Base-by-base conservation (phyloP, 2,888 invertebrate species). In the Netelia melanura region DNA sequence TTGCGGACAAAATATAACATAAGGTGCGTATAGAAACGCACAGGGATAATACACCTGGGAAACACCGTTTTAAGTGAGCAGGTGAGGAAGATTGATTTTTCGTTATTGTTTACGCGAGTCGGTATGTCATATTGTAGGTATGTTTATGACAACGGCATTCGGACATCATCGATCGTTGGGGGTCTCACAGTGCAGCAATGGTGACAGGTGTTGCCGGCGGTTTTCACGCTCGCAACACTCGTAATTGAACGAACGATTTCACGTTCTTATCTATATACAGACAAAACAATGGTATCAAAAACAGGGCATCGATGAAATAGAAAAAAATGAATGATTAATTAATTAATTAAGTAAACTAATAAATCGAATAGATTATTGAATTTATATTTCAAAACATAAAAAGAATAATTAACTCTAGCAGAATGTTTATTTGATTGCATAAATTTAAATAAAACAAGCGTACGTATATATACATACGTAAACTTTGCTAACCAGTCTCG, bases 81-180 rank as follows among this genome's bases (percentile, higher is more conserved):
- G 91, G 91, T 91, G 91, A 89, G 74, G 81, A 72, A 70, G 86
- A 88, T 91, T 91, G 89, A 90, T 90, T 88, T 87, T 81, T 56
- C 48, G 62, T 74, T 61, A 78, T 84, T 81, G 81, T 84, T 81
- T 54, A 77, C 77, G 58, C 72, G 56, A 17, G 61, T 65, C 11
- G 11, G 64, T 52, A 30, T 14, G 0, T 48, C 48, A 25, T 56
- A 43, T 10, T 1, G 11, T 8, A 10, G 38, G 17, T 52, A 65
- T 65, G 23, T 58, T 23, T 58, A 48, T 3, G 54, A 54, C 81
- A 30, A 71, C 71, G 84, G 76, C 76, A 78, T 82, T 79, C 58
- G 74, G 70, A 3, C 9, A 23, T 17, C 58, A 0, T 17, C 44
- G 11, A 43, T 71, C 11, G 21, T 74, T 64, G 72, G 82, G 83